A percentile compares a stretch with the other conserved stretches of the same genome.
Evolutionary conservation across 2,113 vertebrate genomes (phyloP).

Genomic region (Anas platyrhynchos): DNA sequence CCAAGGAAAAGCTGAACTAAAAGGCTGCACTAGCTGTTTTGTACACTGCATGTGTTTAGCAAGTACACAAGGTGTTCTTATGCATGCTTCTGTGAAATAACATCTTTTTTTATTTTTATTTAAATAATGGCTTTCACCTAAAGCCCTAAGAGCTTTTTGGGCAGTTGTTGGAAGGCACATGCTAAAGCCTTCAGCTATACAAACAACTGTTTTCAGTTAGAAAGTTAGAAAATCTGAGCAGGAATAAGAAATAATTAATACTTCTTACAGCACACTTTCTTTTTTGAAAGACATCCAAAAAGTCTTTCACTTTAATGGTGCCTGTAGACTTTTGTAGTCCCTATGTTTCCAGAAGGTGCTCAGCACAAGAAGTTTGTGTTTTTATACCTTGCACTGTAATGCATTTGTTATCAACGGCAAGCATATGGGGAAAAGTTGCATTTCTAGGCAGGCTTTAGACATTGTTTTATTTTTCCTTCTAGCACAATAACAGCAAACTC

Average conservation of each 20-base stretch:
- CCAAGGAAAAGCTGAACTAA: not conserved
- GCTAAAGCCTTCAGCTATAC: not conserved
- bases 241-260: not conserved
- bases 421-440: fast-evolving
- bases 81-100: not conserved
- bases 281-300: not conserved
- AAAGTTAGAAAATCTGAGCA: not conserved
- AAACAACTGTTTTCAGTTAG: not conserved
- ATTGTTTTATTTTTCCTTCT: not conserved
- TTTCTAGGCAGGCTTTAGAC: not conserved
- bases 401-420: not conserved
- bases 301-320: not conserved
- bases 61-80: not conserved
- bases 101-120: not conserved
- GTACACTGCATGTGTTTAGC: not conserved
- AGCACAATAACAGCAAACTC: not conserved
- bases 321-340: not conserved
- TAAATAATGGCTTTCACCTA: not conserved
- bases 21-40: not conserved
- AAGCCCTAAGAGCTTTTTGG: not conserved
- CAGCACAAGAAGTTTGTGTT: not conserved
- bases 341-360: not conserved
- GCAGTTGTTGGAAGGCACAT: not conserved
- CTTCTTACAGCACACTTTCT: not conserved
- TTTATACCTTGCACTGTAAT: not conserved